Conservation (phyloP, 2,888 invertebrate species). For the Aphidoletes aphidimyza region DNA sequence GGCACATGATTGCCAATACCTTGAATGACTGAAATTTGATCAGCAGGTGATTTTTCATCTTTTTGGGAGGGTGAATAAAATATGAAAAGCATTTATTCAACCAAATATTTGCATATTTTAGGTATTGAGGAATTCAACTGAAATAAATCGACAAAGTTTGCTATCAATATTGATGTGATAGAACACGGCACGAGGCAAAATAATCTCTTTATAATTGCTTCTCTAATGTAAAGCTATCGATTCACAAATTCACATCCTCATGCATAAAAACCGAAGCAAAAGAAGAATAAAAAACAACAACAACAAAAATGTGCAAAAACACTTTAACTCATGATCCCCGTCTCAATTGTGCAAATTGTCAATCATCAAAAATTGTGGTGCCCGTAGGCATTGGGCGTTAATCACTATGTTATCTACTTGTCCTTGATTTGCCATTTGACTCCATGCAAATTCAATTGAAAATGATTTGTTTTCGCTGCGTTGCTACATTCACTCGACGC, state of each 20-base stretch:
- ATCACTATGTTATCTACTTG: not conserved
- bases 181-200: conserved; percentile 11
- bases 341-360: too few species aligned
- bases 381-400: not conserved
- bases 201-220: conserved; percentile 33
- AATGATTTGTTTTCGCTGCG: not conserved
- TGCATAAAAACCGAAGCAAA: too few species aligned
- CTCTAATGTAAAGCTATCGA: not conserved
- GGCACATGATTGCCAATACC: not conserved
- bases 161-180: too few species aligned
- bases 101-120: not conserved
- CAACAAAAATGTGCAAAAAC: too few species aligned
- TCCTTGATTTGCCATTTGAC: not conserved
- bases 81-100: not conserved
- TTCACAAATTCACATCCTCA: not conserved
- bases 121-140: too few species aligned
- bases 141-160: too few species aligned
- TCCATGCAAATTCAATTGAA: conserved; percentile 6
- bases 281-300: too few species aligned
- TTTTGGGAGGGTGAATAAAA: not conserved
- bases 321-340: too few species aligned
- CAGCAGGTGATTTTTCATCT: too few species aligned
- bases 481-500: not conserved
- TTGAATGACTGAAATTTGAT: not conserved
- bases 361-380: too few species aligned